phyloP scores from a whole-genome alignment of 2,888 invertebrate species.

The Flexamia atlantica region DNA sequence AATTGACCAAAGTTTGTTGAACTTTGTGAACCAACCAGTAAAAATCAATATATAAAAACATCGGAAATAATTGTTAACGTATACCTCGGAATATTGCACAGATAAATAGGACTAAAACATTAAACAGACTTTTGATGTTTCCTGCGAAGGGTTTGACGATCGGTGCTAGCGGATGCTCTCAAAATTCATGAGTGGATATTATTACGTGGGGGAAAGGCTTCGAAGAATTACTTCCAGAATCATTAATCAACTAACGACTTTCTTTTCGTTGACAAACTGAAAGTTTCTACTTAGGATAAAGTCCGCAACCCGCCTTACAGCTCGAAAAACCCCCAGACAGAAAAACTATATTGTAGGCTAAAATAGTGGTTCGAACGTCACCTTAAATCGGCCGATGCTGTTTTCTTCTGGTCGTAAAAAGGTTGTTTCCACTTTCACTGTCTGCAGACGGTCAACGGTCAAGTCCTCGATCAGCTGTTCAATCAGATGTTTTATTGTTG shows the following conservation, averaged over 20 bases:
- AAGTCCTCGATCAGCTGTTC: constrained; percentile 30
- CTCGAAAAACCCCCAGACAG: not conserved
- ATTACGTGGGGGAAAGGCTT: not conserved
- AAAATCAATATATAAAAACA: too few species aligned
- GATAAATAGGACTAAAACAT: too few species aligned
- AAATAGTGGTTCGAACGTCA: not conserved
- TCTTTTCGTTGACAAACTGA: constrained; percentile 1
- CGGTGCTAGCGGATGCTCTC: too few species aligned
- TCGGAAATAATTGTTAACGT: too few species aligned
- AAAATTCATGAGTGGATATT: not conserved
- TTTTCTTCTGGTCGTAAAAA: constrained; percentile 33
- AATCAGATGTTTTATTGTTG: constrained; percentile 50
- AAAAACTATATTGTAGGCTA: not conserved
- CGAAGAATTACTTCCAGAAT: not conserved
- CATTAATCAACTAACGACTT: constrained; percentile 19
- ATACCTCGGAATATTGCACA: too few species aligned
- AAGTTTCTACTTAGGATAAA: constrained; percentile 14
- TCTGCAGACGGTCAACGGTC: constrained; percentile 10
- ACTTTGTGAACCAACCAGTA: too few species aligned
- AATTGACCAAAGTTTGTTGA: too few species aligned
- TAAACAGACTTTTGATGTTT: too few species aligned
- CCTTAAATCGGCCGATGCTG: constrained; percentile 25
- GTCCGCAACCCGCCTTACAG: not conserved
- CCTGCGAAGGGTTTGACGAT: too few species aligned
- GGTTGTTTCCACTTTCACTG: constrained; percentile 42